A percentile compares a stretch with the other conserved stretches of the same genome.
phyloP scores from a whole-genome alignment of 2,888 invertebrate species.

The Archips crataeganus region DNA sequence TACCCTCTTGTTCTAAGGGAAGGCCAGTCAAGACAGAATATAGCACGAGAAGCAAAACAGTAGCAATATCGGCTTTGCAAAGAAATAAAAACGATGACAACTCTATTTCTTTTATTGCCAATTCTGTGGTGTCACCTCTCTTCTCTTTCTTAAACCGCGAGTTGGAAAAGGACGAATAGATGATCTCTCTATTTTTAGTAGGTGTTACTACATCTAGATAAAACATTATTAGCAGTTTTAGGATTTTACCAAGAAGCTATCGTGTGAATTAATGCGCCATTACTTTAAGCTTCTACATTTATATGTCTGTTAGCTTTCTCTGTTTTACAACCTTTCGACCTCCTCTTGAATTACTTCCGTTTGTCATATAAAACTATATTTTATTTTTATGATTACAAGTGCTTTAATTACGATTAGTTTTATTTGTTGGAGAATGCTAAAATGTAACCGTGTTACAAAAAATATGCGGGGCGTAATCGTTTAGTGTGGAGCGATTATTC shows the following conservation, averaged over 20 bases:
- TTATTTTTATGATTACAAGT: neutral
- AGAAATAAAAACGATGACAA: too few species aligned
- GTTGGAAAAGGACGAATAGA: neutral
- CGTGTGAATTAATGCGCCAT: neutral
- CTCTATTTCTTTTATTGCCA: too few species aligned
- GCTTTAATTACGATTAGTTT: neutral
- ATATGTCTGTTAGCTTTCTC: neutral
- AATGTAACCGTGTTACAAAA: too few species aligned
- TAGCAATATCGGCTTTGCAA: too few species aligned
- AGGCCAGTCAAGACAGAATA: too few species aligned
- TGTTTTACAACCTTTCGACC: constrained; percentile 6
- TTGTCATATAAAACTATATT: constrained; percentile 1
- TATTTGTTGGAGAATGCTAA: too few species aligned
- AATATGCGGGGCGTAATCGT: too few species aligned
- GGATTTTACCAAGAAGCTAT: neutral
- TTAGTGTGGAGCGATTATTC: too few species aligned
- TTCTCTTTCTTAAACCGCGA: neutral
- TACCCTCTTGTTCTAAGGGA: too few species aligned
- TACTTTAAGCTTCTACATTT: neutral
- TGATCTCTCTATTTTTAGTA: neutral
- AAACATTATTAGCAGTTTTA: constrained; percentile 1
- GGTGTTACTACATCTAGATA: neutral
- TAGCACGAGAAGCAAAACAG: too few species aligned
- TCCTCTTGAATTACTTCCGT: constrained; percentile 3
- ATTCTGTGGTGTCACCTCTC: neutral